phyloP scores from a whole-genome alignment of 2,797 vertebrate genomes.

The Poeciliopsis infans region DNA sequence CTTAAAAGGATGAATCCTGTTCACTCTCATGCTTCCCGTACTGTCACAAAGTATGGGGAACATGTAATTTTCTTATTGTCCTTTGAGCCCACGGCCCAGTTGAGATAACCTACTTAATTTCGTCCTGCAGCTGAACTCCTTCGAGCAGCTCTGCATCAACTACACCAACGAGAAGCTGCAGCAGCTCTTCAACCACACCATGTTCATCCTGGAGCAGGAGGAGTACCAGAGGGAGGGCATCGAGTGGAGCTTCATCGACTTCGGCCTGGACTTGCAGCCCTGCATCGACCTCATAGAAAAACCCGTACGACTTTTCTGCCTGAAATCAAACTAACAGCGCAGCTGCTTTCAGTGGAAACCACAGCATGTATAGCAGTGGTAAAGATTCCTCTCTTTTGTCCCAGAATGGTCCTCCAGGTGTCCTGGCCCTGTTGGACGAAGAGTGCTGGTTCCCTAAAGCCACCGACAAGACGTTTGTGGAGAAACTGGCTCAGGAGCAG shows the following conservation, averaged over 20 bases:
- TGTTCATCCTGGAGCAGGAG: conserved; percentile 99
- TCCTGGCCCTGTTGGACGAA: conserved; percentile 94
- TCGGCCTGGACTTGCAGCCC: conserved; percentile 95
- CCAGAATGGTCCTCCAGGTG: conserved; percentile 93
- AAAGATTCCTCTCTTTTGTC: background rate
- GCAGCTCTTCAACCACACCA: conserved; percentile 99
- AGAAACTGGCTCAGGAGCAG: conserved; percentile 94
- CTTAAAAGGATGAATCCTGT: background rate
- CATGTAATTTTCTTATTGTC: no score
- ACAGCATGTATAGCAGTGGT: background rate
- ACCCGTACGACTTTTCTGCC: conserved; percentile 74
- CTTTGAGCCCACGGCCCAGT: background rate
- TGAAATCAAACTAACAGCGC: background rate
- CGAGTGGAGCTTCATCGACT: conserved; percentile 99
- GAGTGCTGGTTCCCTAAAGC: conserved; percentile 99
- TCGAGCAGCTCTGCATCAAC: conserved; percentile 98
- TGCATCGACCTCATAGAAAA: conserved; percentile 98
- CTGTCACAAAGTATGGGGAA: no score
- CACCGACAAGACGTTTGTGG: conserved; percentile 96
- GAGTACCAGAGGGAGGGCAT: conserved; percentile 98
- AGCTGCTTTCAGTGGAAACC: background rate
- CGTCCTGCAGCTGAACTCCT: conserved; percentile 90
- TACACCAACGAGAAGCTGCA: conserved; percentile 99
- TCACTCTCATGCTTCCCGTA: background rate
- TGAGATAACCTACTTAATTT: background rate